Base-by-base conservation (phyloP, 1,140 invertebrate species). In the Drosophila simulans region DNA sequence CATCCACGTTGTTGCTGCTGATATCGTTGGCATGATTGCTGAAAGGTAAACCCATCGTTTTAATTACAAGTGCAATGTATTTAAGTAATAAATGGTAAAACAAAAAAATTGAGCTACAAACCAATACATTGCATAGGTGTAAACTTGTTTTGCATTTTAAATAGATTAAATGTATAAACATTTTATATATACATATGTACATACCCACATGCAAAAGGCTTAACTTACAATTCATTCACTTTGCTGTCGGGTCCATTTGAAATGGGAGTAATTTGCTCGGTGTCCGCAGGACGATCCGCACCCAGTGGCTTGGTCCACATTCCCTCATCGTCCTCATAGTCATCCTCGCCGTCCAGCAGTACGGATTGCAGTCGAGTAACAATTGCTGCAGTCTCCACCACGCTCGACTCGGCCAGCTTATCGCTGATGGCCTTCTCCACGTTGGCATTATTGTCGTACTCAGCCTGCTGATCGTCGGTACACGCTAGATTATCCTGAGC, bases 381-480 rank as follows among this genome's bases (percentile, higher is more conserved):
- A 20, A 90, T 71, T n/a, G 90, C 71, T 40, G 70, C 73, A 3
- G 80, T 65, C 34, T 77, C 74, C 17, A 42, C 55, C 3, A 72
- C 66, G 43, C 63, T 76, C 22, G 66, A 63, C 17, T 81, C 75
- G 25, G 57, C 46, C 8, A 76, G 48, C 34, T 83, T 90, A 22
- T 85, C 82, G 58, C 66, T 80, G 15, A 54, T 51, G 34, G 81
- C 64, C 60, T 91, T 92, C 53, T 92, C 91, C 51, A 92, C 88
- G 54, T 92, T 92, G 42, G 91, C 91, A 78, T 92, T 92, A 55
- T 92, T 92, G 63, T 92, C 91, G 43, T 91, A 91, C 49, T 91
- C 90, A 11, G 81, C 81, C 40, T 90, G 80, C 43, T 89, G 60
- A 43, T 70, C 49, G 15, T 88, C 49, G 22, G 48, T 54, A 39